phyloP scores from a whole-genome alignment of 2,888 invertebrate species.

The Chamaedrilus cognettii region DNA sequence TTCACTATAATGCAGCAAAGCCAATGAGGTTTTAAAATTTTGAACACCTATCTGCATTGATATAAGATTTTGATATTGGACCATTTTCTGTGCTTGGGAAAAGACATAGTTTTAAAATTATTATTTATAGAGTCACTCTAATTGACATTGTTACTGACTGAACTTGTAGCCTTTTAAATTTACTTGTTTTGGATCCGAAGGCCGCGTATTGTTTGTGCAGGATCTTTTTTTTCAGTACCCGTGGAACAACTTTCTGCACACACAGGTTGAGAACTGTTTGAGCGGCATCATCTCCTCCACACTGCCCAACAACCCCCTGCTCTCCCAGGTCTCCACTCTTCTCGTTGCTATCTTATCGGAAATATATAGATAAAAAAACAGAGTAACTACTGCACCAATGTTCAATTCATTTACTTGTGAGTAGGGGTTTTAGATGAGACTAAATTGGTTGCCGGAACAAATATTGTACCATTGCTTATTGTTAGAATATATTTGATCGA shows the following conservation, averaged over 20 bases:
- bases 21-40: too few species aligned
- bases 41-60: too few species aligned
- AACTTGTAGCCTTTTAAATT: background rate
- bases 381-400: too few species aligned
- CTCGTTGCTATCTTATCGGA: too few species aligned
- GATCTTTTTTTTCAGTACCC: constrained; percentile 87
- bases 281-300: constrained; percentile 64
- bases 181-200: background rate
- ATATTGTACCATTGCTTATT: too few species aligned
- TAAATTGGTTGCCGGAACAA: background rate
- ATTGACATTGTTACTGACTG: too few species aligned
- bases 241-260: constrained; percentile 96
- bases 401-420: too few species aligned
- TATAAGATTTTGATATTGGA: too few species aligned
- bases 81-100: background rate
- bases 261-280: constrained; percentile 79
- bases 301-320: constrained; percentile 2
- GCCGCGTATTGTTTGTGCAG: constrained; percentile 64
- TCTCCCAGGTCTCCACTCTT: constrained; percentile 10
- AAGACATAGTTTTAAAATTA: background rate
- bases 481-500: too few species aligned
- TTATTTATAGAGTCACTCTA: background rate
- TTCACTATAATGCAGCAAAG: too few species aligned
- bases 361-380: too few species aligned
- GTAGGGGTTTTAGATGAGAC: background rate